These are phyloP conservation scores for human DNA, from an alignment of 2,113 vertebrate species.

Conservation along the genomic window GRCh38 chrX:55599501-55600000, in stretches of 20 bases:
- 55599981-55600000: constrained; percentile 91
- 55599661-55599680: constrained; percentile 94
- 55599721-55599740: constrained; percentile 89
- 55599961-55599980: constrained; percentile 95
- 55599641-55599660: neutral
- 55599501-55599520: neutral
- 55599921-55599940: constrained; percentile 94
- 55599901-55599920: constrained; percentile 94
- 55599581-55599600: neutral
- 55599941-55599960: constrained; percentile 92
- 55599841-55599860: constrained; percentile 90
- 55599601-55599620: neutral
- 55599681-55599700: constrained; percentile 92
- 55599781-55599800: constrained; percentile 93
- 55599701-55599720: constrained; percentile 92
- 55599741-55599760: constrained; percentile 94
- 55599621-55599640: neutral
- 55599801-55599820: constrained; percentile 92
- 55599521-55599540: neutral
- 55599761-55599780: constrained; percentile 92
- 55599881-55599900: constrained; percentile 96
- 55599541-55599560: neutral
- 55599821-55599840: constrained; percentile 94
- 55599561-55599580: neutral
- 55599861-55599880: constrained; percentile 94